phyloP scores from a whole-genome alignment of 2,888 invertebrate genomes.

The Thumatha senex region DNA sequence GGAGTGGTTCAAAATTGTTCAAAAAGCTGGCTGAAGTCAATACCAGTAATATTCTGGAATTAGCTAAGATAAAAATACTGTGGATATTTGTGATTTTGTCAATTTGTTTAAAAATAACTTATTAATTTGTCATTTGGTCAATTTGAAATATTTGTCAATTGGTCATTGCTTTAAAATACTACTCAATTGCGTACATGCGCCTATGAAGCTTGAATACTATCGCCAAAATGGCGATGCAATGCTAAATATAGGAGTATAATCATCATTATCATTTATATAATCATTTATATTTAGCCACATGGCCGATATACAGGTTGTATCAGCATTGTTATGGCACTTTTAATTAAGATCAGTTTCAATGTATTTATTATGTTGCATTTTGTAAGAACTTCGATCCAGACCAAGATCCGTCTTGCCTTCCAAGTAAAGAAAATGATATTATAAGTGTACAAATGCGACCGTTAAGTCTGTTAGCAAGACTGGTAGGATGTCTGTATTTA shows the following conservation, averaged over 20 bases:
- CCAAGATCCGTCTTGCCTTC: too few relatives aligned
- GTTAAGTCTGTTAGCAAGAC: constrained; percentile 34
- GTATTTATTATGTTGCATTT: constrained; percentile 37
- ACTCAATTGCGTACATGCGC: too few relatives aligned
- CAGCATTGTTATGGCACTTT: constrained; percentile 61
- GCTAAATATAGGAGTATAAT: constrained; percentile 8
- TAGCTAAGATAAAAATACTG: too few relatives aligned
- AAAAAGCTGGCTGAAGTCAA: too few relatives aligned
- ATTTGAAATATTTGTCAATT: too few relatives aligned
- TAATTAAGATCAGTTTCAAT: constrained; percentile 44
- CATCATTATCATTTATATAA: constrained; percentile 3
- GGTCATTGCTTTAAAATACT: too few relatives aligned
- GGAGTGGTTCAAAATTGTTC: not conserved
- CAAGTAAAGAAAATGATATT: too few relatives aligned
- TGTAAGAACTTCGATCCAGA: not conserved
- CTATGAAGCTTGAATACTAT: not conserved
- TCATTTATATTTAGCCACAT: constrained; percentile 45
- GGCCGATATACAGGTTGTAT: constrained; percentile 58
- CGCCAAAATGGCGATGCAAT: not conserved
- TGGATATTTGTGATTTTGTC: too few relatives aligned
- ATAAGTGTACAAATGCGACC: not conserved
- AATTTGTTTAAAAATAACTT: too few relatives aligned
- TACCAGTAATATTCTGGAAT: too few relatives aligned
- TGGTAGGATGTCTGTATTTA: constrained; percentile 52
- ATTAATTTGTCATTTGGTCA: too few relatives aligned